Base-by-base conservation (phyloP, 92 coral and sea anemone species). In the Umimayanthus kanabou region DNA sequence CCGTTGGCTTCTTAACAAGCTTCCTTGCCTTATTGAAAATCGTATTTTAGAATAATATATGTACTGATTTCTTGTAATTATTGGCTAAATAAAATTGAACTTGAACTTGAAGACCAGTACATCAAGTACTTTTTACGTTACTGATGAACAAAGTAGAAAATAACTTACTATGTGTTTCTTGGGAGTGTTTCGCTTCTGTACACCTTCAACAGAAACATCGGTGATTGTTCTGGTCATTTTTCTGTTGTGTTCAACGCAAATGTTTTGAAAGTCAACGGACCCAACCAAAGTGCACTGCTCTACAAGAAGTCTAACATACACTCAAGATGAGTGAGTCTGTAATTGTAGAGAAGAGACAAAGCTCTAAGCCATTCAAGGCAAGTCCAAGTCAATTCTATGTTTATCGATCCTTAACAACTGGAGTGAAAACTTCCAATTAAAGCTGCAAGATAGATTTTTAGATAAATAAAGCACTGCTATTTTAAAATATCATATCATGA, bases 111-210 rank as follows among this genome's bases (percentile, higher is more conserved):
- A n/a, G n/a, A n/a, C n/a, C n/a, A n/a, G n/a, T n/a, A n/a, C n/a
- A n/a, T n/a, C n/a, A n/a, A n/a, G n/a, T n/a, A n/a, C n/a, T n/a
- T n/a, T 23, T 50, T 16, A 11, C 16, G 50, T 9, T n/a, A 30
- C 10, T 20, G 4, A 10, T 16, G 0, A 1, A 18, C 65, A 22
- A 13, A 47, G 65, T 25, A 45, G 39, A 33, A 43, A 74, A 2
- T 9, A 74, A 37, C 49, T 13, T 13, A 77, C 18, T 26, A 91
- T 85, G 23, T 92, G 95, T 87, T 94, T 94, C 71, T 88, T 90
- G 2, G 97, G 97, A 23, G 77, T 88, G 39, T 77, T 89, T 65
- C 94, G 81, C 20, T 88, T 82, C 75, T 90, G 92, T 6, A 77
- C 57, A 6, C n/a, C 33, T 23, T 13, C 0, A 7, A 30, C 66